Base-by-base conservation (phyloP, 2,797 vertebrate genomes). In the Catostomus latipinnis region DNA sequence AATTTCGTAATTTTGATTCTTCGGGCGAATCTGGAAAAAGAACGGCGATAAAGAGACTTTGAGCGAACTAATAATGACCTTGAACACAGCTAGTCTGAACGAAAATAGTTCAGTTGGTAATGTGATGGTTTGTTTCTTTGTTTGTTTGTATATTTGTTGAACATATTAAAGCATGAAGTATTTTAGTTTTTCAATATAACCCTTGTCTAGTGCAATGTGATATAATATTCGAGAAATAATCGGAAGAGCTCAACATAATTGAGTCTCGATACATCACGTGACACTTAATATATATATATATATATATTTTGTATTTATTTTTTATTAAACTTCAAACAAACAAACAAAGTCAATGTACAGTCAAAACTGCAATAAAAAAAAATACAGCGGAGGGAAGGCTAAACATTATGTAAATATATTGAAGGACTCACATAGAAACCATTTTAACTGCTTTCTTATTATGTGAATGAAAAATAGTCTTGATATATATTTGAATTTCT, bases 1-100 rank as follows among this genome's bases (percentile, higher is more conserved):
- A 63, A n/a, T 7, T 11, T 5, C 0, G 5, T 11, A 58, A 14
- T n/a, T 48, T 50, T 96, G 97, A 88, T 97, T 97, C 90, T 95
- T 97, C 0, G 96, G 96, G 18, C 96, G 96, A 0, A 97, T 97
- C 90, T 97, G 96, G 96, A 98, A 97, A 89, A 95, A 97, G 96
- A 97, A 97, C 70, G 96, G 96, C 5, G 91, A 89, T 75, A 96
- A 93, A 93, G 93, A 94, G 82, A 93, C 86, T 65, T 89, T 97
- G 45, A 93, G 88, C 52, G 94, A 95, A 13, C 94, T 97, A 70
- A 94, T 96, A 81, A 82, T 75, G 22, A 93, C 88, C 6, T 90
- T 98, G 82, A 97, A 97, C 83, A 86, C 88, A 16, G 95, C 93
- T 82, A 93, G 92, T 86, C 84, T 97, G 88, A 89, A 94, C 18